These are phyloP conservation scores for Gila orcuttii DNA, from an alignment of 2,113 vertebrate species.

Conservation along the genomic window DNA sequence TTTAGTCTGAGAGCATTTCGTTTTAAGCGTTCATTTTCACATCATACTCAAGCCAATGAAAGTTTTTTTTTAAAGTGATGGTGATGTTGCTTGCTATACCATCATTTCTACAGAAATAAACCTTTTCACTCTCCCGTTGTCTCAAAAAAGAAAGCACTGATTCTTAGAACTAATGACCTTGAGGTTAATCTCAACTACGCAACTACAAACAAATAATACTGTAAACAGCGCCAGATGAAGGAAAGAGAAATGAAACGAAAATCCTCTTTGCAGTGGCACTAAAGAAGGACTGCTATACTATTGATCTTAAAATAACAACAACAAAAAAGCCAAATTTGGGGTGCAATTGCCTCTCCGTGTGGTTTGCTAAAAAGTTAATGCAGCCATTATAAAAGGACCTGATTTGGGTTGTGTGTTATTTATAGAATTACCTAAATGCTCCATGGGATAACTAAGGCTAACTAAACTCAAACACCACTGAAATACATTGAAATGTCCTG, in stretches of 20 bases:
- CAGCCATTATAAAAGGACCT: not conserved
- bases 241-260: conserved; percentile 1
- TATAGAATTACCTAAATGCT: too few species aligned
- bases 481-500: not conserved
- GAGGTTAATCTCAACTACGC: conserved; percentile 32
- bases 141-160: not conserved
- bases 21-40: conserved; percentile 23
- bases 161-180: conserved; percentile 38
- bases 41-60: not conserved
- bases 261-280: conserved; percentile 14
- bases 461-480: not conserved
- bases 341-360: not conserved
- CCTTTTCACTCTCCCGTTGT: too few species aligned
- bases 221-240: conserved; percentile 31
- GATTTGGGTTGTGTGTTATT: too few species aligned
- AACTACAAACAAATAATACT: conserved; percentile 18
- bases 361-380: not conserved
- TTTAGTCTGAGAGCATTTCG: conserved; percentile 5
- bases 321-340: not conserved
- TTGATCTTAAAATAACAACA: not conserved
- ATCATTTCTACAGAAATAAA: not conserved
- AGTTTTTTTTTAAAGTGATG: not conserved
- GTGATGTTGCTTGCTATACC: not conserved
- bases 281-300: not conserved
- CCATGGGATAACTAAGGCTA: too few species aligned